Conservation (phyloP, 2,113 vertebrate species). For the Rhegmatorhina hoffmannsi region DNA sequence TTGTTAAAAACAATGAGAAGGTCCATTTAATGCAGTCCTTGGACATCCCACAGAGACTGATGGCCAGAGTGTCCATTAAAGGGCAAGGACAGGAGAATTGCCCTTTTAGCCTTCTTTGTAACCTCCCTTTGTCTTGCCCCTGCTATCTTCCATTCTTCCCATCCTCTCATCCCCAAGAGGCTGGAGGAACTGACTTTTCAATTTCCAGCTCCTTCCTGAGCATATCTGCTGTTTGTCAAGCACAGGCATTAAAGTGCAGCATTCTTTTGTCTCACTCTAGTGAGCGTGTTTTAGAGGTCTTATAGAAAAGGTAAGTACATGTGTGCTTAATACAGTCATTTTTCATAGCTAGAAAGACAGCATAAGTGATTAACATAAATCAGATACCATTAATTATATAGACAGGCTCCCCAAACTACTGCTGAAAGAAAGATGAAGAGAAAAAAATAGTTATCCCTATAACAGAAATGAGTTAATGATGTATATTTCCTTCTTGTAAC, state of each 20-base stretch:
- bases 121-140: constrained; percentile 8
- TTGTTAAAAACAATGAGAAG: not conserved
- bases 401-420: constrained; percentile 41
- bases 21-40: not conserved
- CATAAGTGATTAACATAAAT: constrained; percentile 54
- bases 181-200: constrained; percentile 15
- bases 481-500: constrained; percentile 40
- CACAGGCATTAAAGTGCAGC: not conserved
- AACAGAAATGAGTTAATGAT: constrained; percentile 36
- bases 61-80: not conserved
- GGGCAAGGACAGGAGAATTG: not conserved
- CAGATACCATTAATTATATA: constrained; percentile 48
- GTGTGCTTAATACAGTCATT: constrained; percentile 17
- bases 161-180: not conserved
- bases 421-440: constrained; percentile 49
- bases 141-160: not conserved
- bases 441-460: not conserved
- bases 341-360: constrained; percentile 33
- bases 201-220: constrained; percentile 40
- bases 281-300: not conserved
- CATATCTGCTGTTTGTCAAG: constrained; percentile 45
- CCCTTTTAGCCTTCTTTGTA: constrained; percentile 5
- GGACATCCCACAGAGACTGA: not conserved
- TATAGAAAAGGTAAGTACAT: constrained; percentile 7
- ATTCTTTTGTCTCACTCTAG: not conserved